These are phyloP conservation scores for Aphelinus certus DNA, from an alignment of 1,140 invertebrate species.

Conservation along the genomic window DNA sequence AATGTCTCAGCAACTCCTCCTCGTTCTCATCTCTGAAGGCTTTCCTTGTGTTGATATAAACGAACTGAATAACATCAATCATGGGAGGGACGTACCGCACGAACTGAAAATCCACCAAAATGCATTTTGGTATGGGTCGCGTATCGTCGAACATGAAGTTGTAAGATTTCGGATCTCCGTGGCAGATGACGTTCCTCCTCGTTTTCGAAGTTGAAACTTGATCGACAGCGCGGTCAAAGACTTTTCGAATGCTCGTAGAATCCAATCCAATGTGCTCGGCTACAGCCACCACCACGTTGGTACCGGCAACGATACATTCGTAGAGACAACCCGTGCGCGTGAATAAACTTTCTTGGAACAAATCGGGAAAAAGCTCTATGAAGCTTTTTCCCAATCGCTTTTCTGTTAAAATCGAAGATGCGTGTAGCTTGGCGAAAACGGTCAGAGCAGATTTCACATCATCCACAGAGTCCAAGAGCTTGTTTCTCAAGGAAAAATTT, in stretches of 20 bases:
- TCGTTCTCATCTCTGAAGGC: conserved; percentile 50
- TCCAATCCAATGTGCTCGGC: conserved; percentile 42
- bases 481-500: conserved; percentile 17
- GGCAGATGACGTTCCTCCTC: conserved; percentile 6
- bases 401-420: conserved; percentile 5
- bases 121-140: conserved; percentile 63
- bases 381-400: conserved; percentile 17
- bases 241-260: conserved; percentile 26
- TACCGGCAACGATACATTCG: not conserved
- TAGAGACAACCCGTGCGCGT: too few species aligned
- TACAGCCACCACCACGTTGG: not conserved
- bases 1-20: conserved; percentile 54
- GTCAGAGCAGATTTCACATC: not conserved
- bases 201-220: not conserved
- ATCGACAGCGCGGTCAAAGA: not conserved
- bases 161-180: conserved; percentile 7
- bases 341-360: not conserved
- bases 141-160: conserved; percentile 17
- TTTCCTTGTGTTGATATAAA: conserved; percentile 55
- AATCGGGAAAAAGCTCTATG: not conserved
- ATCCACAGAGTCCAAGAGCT: not conserved
- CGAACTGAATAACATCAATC: conserved; percentile 59
- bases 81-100: conserved; percentile 67
- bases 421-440: conserved; percentile 2
- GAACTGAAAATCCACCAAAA: conserved; percentile 66